Base-by-base conservation (phyloP, 2,797 vertebrate species). In the Paratrypauchen microcephalus region DNA sequence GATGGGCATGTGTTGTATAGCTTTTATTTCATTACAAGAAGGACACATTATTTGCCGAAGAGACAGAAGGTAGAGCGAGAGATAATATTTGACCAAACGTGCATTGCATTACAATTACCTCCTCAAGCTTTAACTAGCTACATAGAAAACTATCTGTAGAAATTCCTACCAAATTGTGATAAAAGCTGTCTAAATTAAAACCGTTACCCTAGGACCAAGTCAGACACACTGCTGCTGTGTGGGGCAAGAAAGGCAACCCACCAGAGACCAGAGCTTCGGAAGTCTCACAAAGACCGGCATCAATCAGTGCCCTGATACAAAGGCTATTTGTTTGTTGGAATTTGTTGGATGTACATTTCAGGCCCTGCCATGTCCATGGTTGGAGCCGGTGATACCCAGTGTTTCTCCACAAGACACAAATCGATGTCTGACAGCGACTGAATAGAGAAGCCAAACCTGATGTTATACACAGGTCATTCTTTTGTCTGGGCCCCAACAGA, bases 401-500 rank as follows among this genome's bases (percentile, higher is more conserved):
- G 65, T 70, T 66, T 84, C 62, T 65, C 48, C 67, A 48, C 54
- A 9, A 76, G 70, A 81, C 63, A 23, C 58, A 73, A 82, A 87
- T 88, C 86, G 75, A 86, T 89, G 82, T 55, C 67, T 81, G 83
- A 73, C 80, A 83, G 78, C 45, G 66, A 41, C 39, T 66, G 64
- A 78, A 75, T 68, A 26, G 74, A 67, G 26, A 68, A 66, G 61
- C 71, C 56, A 54, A 50, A 75, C 72, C 73, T 80, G 30, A 47
- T 76, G 81, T 75, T 62, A 72, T 59, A 76, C 62, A 82, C 55
- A 62, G 79, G 56, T 80, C 66, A 26, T 50, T 66, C 47, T 65
- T 68, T 81, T 75, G 65, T 78, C 50, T 83, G 45, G 63, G 68
- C 61, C 73, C 55, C 54, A 72, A 32, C 59, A n/a, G 57, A 66